Evolutionary conservation across 1,140 invertebrate species (phyloP), one percentile per base, ranked within the genome.

Genomic region (Cotesia typhae): DNA sequence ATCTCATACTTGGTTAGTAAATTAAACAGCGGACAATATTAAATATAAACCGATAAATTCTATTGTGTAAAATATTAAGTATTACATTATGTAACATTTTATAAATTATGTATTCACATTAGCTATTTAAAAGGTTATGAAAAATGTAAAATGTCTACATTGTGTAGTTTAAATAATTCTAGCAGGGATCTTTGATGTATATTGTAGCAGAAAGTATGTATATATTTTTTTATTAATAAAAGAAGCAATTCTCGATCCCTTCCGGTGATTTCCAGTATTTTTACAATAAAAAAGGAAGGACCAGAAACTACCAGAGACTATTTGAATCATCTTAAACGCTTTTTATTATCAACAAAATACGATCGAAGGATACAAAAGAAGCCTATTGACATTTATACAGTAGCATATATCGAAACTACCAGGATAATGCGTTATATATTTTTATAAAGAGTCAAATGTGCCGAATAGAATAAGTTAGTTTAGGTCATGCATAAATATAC

Each of bases 281-380:
- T 7, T 28, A 1, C 3, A 4, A 71, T 10, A 47, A 47, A n/a
- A 37, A 73, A 69, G 57, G 51, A 70, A 70, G n/a, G 52, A 67
- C 51, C 36, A 36, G 20, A 37, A 57, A 52, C 65, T 41, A 71
- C 51, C 36, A 36, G 20, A 37, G 57, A 52, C 65, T 41, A 71
- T 68, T 73, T 69, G 72, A 73, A 75, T 78, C 75, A 76, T 82
- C 77, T 82, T 82, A 82, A 83, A 80, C 74, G 75, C 60, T 81
- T 81, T 80, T 81, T 83, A 47, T 47, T 47, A 47, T 47, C 10
- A 47, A 47, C 41, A 81, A 82, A 80, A 71, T 41, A 52, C 36
- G 53, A 71, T 38, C 67, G 65, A 53, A 67, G 53, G 71, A 67
- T 52, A 69, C 28, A 36, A 65, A 47, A 47, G 41, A 47, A 47